Evolutionary conservation across 2,113 vertebrate species (phyloP).

Genomic region (Sceloporus undulatus): DNA sequence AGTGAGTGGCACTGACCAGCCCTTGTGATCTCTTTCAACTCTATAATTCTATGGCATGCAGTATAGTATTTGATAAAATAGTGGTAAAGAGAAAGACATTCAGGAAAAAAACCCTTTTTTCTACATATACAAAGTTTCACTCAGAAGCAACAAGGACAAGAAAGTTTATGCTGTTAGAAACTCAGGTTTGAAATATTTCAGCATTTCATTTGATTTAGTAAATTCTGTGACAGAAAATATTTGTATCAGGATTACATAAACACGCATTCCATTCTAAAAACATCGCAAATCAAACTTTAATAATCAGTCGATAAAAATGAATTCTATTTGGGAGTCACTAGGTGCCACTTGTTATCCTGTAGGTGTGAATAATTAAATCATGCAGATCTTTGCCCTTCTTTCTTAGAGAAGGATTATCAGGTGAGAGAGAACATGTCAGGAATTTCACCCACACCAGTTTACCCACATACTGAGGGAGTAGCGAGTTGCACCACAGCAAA

Average conservation of each 20-base stretch:
- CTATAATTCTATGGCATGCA: too few species aligned
- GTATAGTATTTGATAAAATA: too few species aligned
- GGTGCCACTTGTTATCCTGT: too few species aligned
- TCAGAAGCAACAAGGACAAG: not conserved
- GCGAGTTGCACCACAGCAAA: not conserved
- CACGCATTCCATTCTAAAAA: not conserved
- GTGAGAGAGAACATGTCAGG: not conserved
- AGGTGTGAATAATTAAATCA: not conserved
- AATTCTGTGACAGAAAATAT: not conserved
- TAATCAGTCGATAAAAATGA: not conserved
- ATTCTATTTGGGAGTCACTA: not conserved
- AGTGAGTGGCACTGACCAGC: too few species aligned
- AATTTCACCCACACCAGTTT: not conserved
- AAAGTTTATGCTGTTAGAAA: not conserved
- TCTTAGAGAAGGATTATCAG: not conserved
- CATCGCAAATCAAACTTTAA: not conserved
- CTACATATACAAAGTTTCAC: not conserved
- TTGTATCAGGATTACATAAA: not conserved
- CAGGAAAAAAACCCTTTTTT: too few species aligned
- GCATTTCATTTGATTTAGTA: not conserved
- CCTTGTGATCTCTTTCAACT: too few species aligned
- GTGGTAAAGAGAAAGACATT: too few species aligned
- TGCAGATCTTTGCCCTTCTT: not conserved
- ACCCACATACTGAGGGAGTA: not conserved
- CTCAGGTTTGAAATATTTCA: not conserved